Percentiles rank a stretch among this genome's conserved stretches.
These are phyloP conservation scores for Sebastes iracundus DNA, from an alignment of 2,797 vertebrate genomes.

Conservation along the genomic window DNA sequence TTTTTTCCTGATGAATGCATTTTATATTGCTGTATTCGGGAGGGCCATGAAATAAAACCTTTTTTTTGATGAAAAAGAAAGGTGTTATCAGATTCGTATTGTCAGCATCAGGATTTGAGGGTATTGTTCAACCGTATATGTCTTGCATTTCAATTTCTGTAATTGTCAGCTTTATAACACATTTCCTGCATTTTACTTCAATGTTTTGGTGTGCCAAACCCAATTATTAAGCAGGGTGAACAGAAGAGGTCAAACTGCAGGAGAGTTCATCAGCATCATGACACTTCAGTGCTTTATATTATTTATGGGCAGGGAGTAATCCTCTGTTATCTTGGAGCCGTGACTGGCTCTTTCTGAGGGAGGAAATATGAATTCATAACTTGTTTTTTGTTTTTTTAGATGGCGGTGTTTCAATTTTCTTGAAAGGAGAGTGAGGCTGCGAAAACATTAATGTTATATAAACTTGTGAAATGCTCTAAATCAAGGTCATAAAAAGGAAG, in stretches of 20 bases:
- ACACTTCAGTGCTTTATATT: slow-evolving; percentile 2
- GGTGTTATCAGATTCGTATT: slow-evolving; percentile 7
- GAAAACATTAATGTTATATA: background rate
- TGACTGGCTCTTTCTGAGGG: slow-evolving; percentile 7
- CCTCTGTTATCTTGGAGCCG: slow-evolving; percentile 2
- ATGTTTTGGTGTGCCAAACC: background rate
- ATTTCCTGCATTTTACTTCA: background rate
- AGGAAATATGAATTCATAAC: background rate
- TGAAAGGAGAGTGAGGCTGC: background rate
- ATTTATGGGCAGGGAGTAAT: slow-evolving; percentile 9
- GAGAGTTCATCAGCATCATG: background rate
- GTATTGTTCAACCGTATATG: background rate
- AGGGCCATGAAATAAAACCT: slow-evolving; percentile 7
- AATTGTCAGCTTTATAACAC: background rate
- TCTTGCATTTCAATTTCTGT: background rate
- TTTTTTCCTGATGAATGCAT: slow-evolving; percentile 9
- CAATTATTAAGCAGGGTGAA: background rate
- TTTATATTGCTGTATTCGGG: slow-evolving; percentile 5
- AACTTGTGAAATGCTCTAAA: slow-evolving; percentile 1
- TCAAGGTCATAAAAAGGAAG: background rate
- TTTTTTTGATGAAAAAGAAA: slow-evolving; percentile 10
- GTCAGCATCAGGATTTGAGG: background rate
- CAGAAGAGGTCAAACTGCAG: slow-evolving; percentile 16
- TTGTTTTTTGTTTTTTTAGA: slow-evolving; percentile 4
- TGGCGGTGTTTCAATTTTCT: background rate